A percentile compares a stretch with the other conserved stretches of the same genome.
These are phyloP conservation scores for Alcis repandata DNA, from an alignment of 2,888 invertebrate species.

Conservation along the genomic window DNA sequence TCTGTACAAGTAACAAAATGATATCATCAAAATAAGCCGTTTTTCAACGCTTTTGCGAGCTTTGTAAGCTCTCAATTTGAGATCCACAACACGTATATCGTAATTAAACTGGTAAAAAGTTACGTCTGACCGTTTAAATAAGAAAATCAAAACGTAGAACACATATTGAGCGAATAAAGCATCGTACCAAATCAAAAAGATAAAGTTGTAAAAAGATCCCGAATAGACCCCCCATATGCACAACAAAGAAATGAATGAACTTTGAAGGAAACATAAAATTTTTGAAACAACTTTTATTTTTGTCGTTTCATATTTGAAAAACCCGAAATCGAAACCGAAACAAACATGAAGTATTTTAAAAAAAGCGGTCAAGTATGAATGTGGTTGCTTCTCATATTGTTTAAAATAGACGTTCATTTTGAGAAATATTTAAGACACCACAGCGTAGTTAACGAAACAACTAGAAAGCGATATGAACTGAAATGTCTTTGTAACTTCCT, in stretches of 20 bases:
- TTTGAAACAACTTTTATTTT: background rate
- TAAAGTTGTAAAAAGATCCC: background rate
- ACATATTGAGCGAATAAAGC: background rate
- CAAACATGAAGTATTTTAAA: background rate
- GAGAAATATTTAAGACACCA: background rate
- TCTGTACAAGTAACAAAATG: background rate
- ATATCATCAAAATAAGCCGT: background rate
- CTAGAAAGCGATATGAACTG: no score
- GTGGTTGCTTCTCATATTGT: background rate
- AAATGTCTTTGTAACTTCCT: no score
- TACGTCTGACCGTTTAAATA: background rate
- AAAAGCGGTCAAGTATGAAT: conserved; percentile 2
- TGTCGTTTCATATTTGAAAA: conserved; percentile 2
- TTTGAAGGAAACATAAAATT: background rate
- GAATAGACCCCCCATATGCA: background rate
- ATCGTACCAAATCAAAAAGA: background rate
- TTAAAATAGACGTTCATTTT: conserved; percentile 1
- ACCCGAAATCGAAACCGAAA: background rate
- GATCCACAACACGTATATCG: background rate
- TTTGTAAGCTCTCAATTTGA: background rate
- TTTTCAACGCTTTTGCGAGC: background rate
- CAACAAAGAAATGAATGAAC: background rate
- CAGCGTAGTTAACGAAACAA: background rate
- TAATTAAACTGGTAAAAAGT: conserved; percentile 5
- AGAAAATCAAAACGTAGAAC: background rate